Base-by-base conservation (phyloP, 1,140 invertebrate genomes). In the Chrysopa pallens region DNA sequence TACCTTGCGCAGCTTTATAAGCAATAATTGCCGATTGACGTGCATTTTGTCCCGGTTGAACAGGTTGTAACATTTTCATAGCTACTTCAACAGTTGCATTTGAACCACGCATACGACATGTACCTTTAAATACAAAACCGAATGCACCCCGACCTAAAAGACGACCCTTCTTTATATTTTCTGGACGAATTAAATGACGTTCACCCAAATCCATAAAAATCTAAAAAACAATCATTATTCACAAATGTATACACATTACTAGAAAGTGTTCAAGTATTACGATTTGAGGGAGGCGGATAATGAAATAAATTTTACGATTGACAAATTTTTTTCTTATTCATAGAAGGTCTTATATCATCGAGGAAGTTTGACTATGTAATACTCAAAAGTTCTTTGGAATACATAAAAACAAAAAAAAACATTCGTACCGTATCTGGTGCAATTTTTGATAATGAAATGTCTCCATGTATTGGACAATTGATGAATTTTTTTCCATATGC, bases 121-220 rank as follows among this genome's bases (percentile, higher is more conserved):
- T 73, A 0, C 77, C 91, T 55, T 81, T 78, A 57, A 93, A 94
- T 1, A 98, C 95, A 58, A 95, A 93, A 1, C 95, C 94, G 69
- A 98, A 98, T 0, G 92, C 92, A 0, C 95, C 95, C 29, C 91
- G 76, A 0, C 95, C 95, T n/a, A 94, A 62, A 56, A 90, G 66
- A 45, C 76, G 73, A 1, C 83, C 86, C 40, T 81, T 66, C 29
- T 77, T 74, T 5, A 98, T 74, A 44, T 80, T 76, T 36, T 90
- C 80, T 33, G 81, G 73, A 47, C 76, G 75, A 36, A 94, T 83
- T 1, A 91, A 65, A 43, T 82, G 70, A 36, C 78, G 67, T 28
- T 83, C 76, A 3, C 81, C 83, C 12, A 97, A 67, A 64, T 98
- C 93, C 44, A 86, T 67, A 51, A 98, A 92, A 29, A 90, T 73